Percentiles rank a stretch among this genome's conserved stretches.
Conservation (phyloP, 1,140 invertebrate genomes). For the Euura saliciscinereae region DNA sequence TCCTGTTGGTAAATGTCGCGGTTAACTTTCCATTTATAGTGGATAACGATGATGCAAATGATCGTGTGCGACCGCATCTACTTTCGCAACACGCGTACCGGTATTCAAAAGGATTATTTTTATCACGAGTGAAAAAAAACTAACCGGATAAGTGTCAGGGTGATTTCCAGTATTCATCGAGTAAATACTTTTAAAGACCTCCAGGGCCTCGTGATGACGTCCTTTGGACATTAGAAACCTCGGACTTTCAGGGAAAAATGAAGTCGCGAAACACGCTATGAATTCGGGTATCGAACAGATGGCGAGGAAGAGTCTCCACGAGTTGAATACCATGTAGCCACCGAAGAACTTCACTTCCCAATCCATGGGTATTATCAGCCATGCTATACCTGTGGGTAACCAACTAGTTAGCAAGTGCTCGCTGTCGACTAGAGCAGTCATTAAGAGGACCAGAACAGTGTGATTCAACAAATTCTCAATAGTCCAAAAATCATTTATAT, state of each 20-base stretch:
- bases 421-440: too few relatives aligned
- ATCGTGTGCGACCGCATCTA: not conserved
- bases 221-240: constrained; percentile 69
- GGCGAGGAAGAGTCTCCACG: constrained; percentile 73
- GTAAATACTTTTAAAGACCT: constrained; percentile 64
- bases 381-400: constrained; percentile 64
- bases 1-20: too few relatives aligned
- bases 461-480: too few relatives aligned
- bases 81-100: too few relatives aligned
- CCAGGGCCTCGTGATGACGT: constrained; percentile 60
- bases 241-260: constrained; percentile 73
- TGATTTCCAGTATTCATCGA: constrained; percentile 59
- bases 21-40: not conserved
- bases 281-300: constrained; percentile 69
- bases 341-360: constrained; percentile 47
- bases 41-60: constrained; percentile 10
- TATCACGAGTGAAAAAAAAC: not conserved
- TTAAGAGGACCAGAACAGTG: too few relatives aligned
- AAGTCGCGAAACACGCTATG: constrained; percentile 62
- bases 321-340: constrained; percentile 54
- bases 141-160: constrained; percentile 48
- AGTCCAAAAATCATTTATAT: too few relatives aligned
- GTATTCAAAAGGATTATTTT: too few relatives aligned
- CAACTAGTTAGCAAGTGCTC: too few relatives aligned
- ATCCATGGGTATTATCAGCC: constrained; percentile 68